Conservation (phyloP, 1,140 invertebrate genomes). For the Carcinoscorpius rotundicauda region DNA sequence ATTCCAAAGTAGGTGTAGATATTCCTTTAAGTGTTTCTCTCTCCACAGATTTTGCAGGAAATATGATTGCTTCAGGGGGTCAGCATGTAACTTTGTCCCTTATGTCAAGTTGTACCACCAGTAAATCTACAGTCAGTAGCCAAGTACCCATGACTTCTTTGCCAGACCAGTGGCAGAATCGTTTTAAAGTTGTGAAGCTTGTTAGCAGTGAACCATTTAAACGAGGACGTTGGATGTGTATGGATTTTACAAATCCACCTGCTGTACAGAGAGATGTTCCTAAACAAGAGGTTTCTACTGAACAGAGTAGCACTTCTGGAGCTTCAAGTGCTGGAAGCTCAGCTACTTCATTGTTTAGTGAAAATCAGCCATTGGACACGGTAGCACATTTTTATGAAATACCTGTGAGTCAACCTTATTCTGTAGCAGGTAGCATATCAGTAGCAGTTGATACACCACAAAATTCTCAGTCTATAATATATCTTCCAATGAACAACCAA, state of each 20-base stretch:
- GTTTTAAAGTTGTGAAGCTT: slow-evolving; percentile 94
- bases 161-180: slow-evolving; percentile 28
- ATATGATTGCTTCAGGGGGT: neutral
- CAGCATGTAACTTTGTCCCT: slow-evolving; percentile 1
- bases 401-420: slow-evolving; percentile 6
- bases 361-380: slow-evolving; percentile 9
- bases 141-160: slow-evolving; percentile 2
- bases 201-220: slow-evolving; percentile 88
- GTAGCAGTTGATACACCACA: slow-evolving; percentile 11
- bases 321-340: slow-evolving; percentile 6
- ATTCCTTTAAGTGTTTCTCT: neutral
- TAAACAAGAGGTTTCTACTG: slow-evolving; percentile 7
- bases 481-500: slow-evolving; percentile 15
- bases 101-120: slow-evolving; percentile 5
- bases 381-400: slow-evolving; percentile 22
- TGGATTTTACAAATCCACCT: slow-evolving; percentile 83
- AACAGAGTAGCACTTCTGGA: slow-evolving; percentile 5
- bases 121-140: neutral
- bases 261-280: slow-evolving; percentile 12
- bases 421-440: slow-evolving; percentile 14
- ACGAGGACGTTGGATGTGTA: slow-evolving; percentile 85
- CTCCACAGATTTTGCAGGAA: neutral
- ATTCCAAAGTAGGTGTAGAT: neutral
- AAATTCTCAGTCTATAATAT: slow-evolving; percentile 16
- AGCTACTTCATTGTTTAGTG: slow-evolving; percentile 5